Base-by-base conservation (phyloP, 2,888 invertebrate genomes). In the Erebia epiphron region DNA sequence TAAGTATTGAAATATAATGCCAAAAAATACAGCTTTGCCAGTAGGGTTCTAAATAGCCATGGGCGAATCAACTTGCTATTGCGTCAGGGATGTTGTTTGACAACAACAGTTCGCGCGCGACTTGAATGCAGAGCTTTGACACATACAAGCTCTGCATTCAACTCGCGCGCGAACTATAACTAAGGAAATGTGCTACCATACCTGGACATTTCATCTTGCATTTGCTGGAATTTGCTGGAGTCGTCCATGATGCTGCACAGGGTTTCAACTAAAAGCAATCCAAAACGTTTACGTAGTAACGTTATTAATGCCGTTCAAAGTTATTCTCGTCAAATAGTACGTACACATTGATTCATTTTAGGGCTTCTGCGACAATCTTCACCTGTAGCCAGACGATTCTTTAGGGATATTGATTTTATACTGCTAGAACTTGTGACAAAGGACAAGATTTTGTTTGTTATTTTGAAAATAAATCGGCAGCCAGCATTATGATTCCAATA, bases 181-280 rank as follows among this genome's bases (percentile, higher is more conserved):
- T 18, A 11, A 46, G 11, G 18, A 9, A 49, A 62, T 46, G 13
- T 7, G 21, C 1, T n/a, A 46, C 78, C 83, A 86, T 90, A 97
- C 96, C 97, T 96, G 84, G 96, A 97, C 96, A 98, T 97, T 94
- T 98, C 98, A 90, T 98, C 98, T 90, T 98, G 98, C 96, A 98
- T 98, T 87, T 96, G 95, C 78, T 96, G 94, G 79, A 95, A 94
- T 93, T 96, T 96, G 77, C 82, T 85, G 66, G 86, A 83, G 81
- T 92, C 90, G 73, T 91, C 93, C 93, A 92, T 92, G 83, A 78
- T 86, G 87, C 77, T 77, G 70, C 82, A 77, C 82, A 80, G 76
- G 77, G 78, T 81, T 82, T 88, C 84, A 91, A 90, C 91, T 91
- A 90, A 89, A 89, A 90, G 87, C 85, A 91, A 86, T 86, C 90